Conservation (phyloP, 2,888 invertebrate genomes). For the Trissoscelio sp. region DNA sequence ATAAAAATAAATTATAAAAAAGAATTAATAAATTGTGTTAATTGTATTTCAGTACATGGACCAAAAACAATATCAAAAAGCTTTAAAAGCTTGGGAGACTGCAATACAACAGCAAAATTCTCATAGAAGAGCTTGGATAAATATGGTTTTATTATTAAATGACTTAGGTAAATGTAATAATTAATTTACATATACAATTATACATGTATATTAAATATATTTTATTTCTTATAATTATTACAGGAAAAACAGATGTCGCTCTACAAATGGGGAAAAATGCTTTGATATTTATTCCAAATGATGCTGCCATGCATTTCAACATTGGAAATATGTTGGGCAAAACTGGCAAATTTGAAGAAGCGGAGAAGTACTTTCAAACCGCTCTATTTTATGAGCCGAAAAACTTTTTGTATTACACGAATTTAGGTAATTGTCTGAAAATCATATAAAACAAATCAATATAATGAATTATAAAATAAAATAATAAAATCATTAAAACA, state of each 20-base stretch:
- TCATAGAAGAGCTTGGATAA: constrained; percentile 96
- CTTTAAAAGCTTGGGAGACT: constrained; percentile 92
- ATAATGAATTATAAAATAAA: constrained; percentile 87
- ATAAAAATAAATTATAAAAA: background rate
- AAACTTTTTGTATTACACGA: constrained; percentile 93
- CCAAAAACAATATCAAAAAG: constrained; percentile 88
- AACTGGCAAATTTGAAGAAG: constrained; percentile 89
- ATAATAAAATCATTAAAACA: no score
- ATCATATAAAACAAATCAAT: constrained; percentile 69
- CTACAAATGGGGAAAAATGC: constrained; percentile 89
- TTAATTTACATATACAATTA: constrained; percentile 14
- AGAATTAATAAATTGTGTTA: background rate
- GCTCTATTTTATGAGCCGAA: constrained; percentile 89
- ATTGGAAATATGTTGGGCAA: constrained; percentile 96
- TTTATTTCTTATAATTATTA: background rate
- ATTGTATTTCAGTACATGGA: constrained; percentile 92
- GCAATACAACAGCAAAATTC: constrained; percentile 91
- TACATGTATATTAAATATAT: background rate
- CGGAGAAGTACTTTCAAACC: constrained; percentile 91
- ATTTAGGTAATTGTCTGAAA: constrained; percentile 94
- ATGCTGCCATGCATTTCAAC: constrained; percentile 92
- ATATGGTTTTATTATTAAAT: constrained; percentile 93
- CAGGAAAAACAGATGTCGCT: constrained; percentile 88
- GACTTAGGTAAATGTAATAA: constrained; percentile 85
- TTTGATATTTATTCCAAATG: constrained; percentile 88